Percentiles rank a stretch among this genome's conserved stretches.
These are phyloP conservation scores for Drosophila pseudoobscura DNA, from an alignment of 1,140 invertebrate genomes.

Conservation along the genomic window DNA sequence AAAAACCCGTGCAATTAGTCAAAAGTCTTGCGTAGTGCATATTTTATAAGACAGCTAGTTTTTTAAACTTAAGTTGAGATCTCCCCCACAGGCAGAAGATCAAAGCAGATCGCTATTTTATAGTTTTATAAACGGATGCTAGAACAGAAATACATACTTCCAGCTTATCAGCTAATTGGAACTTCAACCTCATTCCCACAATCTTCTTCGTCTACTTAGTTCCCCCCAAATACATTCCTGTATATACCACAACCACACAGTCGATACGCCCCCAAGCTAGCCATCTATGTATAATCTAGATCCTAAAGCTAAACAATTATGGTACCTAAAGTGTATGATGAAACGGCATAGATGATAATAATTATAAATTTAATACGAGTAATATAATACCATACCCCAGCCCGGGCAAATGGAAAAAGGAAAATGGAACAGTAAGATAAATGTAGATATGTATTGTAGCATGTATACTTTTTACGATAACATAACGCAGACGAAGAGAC, in stretches of 20 bases:
- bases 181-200: constrained; percentile 46
- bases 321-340: constrained; percentile 68
- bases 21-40: constrained; percentile 72
- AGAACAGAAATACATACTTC: constrained; percentile 20
- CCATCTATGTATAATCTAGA: constrained; percentile 48
- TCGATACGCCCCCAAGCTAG: constrained; percentile 25
- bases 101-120: constrained; percentile 4
- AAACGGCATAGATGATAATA: constrained; percentile 48
- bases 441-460: constrained; percentile 79
- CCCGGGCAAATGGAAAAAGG: constrained; percentile 24
- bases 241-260: constrained; percentile 69
- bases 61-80: constrained; percentile 31
- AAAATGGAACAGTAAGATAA: constrained; percentile 37
- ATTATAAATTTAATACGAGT: background rate
- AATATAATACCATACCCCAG: too few relatives aligned
- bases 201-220: constrained; percentile 14
- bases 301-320: constrained; percentile 65
- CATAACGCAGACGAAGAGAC: background rate
- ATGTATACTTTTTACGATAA: constrained; percentile 63
- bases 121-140: background rate
- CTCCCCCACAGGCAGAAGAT: background rate
- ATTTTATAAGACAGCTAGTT: constrained; percentile 57
- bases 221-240: constrained; percentile 50
- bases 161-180: constrained; percentile 29
- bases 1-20: constrained; percentile 74